These are phyloP conservation scores for Ips typographus DNA, from an alignment of 1,140 invertebrate species.

Conservation along the genomic window DNA sequence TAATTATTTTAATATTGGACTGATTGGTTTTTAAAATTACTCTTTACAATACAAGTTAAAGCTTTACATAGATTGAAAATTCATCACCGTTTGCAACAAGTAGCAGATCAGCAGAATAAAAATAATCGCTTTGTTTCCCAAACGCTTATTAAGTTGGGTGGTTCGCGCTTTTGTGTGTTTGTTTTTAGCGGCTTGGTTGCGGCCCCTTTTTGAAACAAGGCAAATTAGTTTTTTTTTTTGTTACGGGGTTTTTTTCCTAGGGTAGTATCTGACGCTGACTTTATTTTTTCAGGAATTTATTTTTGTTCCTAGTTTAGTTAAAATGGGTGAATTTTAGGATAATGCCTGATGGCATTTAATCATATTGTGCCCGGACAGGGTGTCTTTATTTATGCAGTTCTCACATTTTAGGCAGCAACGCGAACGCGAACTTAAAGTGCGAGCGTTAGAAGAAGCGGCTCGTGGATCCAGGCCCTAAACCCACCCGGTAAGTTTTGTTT, in stretches of 20 bases:
- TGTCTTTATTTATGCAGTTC: conserved; percentile 40
- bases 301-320: background rate
- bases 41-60: background rate
- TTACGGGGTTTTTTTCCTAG: background rate
- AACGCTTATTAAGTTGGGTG: background rate
- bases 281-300: conserved; percentile 2
- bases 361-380: conserved; percentile 6
- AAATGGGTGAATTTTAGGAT: background rate
- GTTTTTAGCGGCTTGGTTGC: background rate
- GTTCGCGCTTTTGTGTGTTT: background rate
- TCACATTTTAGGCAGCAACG: conserved; percentile 69
- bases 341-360: background rate
- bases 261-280: background rate
- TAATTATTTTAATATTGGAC: too few species aligned
- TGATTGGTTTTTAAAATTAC: too few species aligned
- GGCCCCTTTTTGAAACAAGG: too few species aligned
- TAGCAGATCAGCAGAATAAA: background rate
- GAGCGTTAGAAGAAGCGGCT: conserved; percentile 81
- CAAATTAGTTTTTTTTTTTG: too few species aligned
- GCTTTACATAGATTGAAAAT: background rate
- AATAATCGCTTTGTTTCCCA: conserved; percentile 4
- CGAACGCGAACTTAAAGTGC: conserved; percentile 80
- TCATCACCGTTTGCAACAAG: background rate
- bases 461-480: conserved; percentile 67
- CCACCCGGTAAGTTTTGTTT: background rate